phyloP scores from a whole-genome alignment of 2,797 vertebrate genomes.

The Diplodus puntazzo region DNA sequence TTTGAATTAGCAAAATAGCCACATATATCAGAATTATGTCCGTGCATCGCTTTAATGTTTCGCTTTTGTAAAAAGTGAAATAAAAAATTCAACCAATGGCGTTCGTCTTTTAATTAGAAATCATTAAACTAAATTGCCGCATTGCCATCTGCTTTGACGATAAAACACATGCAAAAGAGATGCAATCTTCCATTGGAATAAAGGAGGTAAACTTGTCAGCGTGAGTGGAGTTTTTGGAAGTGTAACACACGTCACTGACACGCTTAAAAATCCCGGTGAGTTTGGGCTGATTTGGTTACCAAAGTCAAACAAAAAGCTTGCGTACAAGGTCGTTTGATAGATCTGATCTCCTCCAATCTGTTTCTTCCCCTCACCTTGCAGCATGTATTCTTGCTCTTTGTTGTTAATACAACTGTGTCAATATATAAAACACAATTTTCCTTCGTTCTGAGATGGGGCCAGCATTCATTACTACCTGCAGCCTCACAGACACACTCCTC shows the following conservation, averaged over 20 bases:
- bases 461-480: slow-evolving; percentile 63
- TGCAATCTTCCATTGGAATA: slow-evolving; percentile 60
- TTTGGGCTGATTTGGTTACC: slow-evolving; percentile 31
- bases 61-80: slow-evolving; percentile 31
- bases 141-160: slow-evolving; percentile 78
- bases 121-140: slow-evolving; percentile 76
- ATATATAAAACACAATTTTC: slow-evolving; percentile 11
- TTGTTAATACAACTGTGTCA: slow-evolving; percentile 30
- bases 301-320: slow-evolving; percentile 14
- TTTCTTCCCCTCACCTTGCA: slow-evolving; percentile 2
- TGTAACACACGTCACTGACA: slow-evolving; percentile 28
- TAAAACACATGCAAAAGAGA: slow-evolving; percentile 72
- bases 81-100: slow-evolving; percentile 47
- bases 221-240: slow-evolving; percentile 40
- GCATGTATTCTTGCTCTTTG: slow-evolving; percentile 15
- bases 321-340: slow-evolving; percentile 6
- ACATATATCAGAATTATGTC: slow-evolving; percentile 64
- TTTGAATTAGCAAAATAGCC: slow-evolving; percentile 55
- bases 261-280: slow-evolving; percentile 4
- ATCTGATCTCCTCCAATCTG: slow-evolving; percentile 24
- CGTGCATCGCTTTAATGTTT: slow-evolving; percentile 61
- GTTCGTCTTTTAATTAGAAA: slow-evolving; percentile 74
- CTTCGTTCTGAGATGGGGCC: slow-evolving; percentile 22
- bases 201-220: slow-evolving; percentile 59
- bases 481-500: slow-evolving; percentile 60